Base-by-base conservation (phyloP, 2,797 vertebrate species). In the Rhabdophis nuchalis region DNA sequence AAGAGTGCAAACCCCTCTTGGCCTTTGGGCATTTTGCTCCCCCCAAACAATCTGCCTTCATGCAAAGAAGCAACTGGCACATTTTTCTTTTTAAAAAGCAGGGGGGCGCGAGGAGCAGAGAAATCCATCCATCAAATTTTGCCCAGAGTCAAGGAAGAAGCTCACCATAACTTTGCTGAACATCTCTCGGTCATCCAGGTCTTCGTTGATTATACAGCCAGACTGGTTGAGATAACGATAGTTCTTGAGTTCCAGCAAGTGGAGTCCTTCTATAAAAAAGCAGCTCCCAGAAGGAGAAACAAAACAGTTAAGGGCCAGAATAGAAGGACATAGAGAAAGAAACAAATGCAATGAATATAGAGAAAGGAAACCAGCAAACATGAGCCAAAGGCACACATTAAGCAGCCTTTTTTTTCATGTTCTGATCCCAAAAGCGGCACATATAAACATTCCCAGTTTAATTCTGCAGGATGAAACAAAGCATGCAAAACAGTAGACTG, bases 121-220 rank as follows among this genome's bases (percentile, higher is more conserved):
- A 25, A 82, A 82, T 82, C 36, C 8, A 77, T 11, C 13, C 86
- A 41, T 52, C 7, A 88, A 52, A n/a, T 60, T n/a, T 88, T 82
- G n/a, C 85, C 64, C 11, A 6, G 85, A 27, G 86, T 41, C 57
- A 93, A 92, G 32, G 64, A 61, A 27, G 91, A 87, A 4, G 95
- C 96, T 98, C 94, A 99, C 98, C 98, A 98, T 98, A 92, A 99
- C 98, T 64, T 98, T 98, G 94, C 97, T 96, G 96, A 98, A 99
- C 93, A 99, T 98, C 93, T 98, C 97, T 92, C 94, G 93, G 92
- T 99, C 98, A 90, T 99, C 97, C 93, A 98, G 96, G 89, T 98
- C 98, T 94, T 96, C 97, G 92, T 98, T 98, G 82, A 97, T 96
- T 93, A 98, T 93, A 68, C 98, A 99, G 61, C 98, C 98, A 2